phyloP scores from a whole-genome alignment of 2,888 invertebrate species.

The Stenodema calcarata region DNA sequence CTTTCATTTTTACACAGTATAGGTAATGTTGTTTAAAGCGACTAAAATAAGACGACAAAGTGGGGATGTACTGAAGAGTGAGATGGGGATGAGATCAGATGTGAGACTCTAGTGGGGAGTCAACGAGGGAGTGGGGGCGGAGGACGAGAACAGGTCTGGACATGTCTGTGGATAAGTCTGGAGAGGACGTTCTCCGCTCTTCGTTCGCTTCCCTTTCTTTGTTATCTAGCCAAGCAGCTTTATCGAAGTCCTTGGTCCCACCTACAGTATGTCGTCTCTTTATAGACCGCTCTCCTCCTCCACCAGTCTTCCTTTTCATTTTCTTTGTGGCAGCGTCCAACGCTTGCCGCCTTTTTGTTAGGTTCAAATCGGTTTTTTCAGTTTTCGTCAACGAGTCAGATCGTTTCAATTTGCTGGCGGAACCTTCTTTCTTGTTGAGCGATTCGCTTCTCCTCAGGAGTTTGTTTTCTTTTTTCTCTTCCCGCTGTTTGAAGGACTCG shows the following conservation, averaged over 20 bases:
- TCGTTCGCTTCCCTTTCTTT: conserved; percentile 64
- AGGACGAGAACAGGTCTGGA: conserved; percentile 54
- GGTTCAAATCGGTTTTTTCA: conserved; percentile 80
- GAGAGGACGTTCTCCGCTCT: conserved; percentile 68
- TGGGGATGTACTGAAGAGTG: not conserved
- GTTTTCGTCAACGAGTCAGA: conserved; percentile 73
- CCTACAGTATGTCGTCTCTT: conserved; percentile 92
- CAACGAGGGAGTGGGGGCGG: conserved; percentile 54
- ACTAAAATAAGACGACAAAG: not conserved
- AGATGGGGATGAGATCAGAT: conserved; percentile 35
- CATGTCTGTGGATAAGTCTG: conserved; percentile 64
- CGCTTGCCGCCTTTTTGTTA: conserved; percentile 71
- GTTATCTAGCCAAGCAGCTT: conserved; percentile 68
- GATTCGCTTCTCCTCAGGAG: conserved; percentile 71
- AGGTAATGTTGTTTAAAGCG: not conserved
- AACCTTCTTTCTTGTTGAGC: conserved; percentile 65
- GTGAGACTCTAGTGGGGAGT: conserved; percentile 49
- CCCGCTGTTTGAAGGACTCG: conserved; percentile 58
- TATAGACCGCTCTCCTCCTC: conserved; percentile 75
- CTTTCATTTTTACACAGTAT: not conserved
- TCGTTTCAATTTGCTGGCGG: conserved; percentile 63
- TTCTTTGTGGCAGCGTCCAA: conserved; percentile 66
- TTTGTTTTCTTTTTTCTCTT: conserved; percentile 61
- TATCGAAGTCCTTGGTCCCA: conserved; percentile 86
- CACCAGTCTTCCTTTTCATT: conserved; percentile 78